Base-by-base conservation (phyloP, 2,113 vertebrate species). In the Crypturellus undulatus region DNA sequence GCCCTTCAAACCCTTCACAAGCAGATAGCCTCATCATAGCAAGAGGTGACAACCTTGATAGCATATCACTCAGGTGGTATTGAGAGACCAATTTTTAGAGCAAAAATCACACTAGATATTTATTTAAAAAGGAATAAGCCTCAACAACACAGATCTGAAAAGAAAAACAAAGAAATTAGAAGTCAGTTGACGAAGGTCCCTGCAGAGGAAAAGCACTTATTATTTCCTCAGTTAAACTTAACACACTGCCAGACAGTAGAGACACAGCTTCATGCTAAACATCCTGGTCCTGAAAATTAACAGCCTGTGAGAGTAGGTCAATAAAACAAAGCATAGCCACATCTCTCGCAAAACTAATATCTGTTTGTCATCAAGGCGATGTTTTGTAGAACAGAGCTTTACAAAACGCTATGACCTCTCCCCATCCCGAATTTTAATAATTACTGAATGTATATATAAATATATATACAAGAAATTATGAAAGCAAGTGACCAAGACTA, bases 91-190 rank as follows among this genome's bases (percentile, higher is more conserved):
- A 0, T 43, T 84, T 43, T 90, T 26, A 84, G 22, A 79, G 51
- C n/a, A 68, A 68, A n/a, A 12, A 59, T 52, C 47, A 58, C 68
- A 72, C 10, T 15, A 54, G 19, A 16, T 9, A 32, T 64, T 52
- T 87, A 24, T 45, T 77, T 79, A 62, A 79, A 58, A 47, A 67
- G 12, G 12, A 21, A 52, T 45, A 86, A 76, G 11, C 10, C 20
- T 52, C 54, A 63, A 47, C 62, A 45, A 16, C 11, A 89, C 14
- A 76, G 15, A 36, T 26, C 24, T 67, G 43, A 92, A 89, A 83
- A 19, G 24, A 86, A 45, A 79, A 65, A 82, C 52, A 70, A 49
- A 93, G 54, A 72, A 21, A 69, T 84, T 20, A 45, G 54, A 63
- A 14, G 2, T 43, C 14, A 4, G 24, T 38, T 52, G 68, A 34